Evolutionary conservation across 2,888 invertebrate species (phyloP), one percentile per base, ranked within the genome.

Genomic region (Conops quadrifasciatus): DNA sequence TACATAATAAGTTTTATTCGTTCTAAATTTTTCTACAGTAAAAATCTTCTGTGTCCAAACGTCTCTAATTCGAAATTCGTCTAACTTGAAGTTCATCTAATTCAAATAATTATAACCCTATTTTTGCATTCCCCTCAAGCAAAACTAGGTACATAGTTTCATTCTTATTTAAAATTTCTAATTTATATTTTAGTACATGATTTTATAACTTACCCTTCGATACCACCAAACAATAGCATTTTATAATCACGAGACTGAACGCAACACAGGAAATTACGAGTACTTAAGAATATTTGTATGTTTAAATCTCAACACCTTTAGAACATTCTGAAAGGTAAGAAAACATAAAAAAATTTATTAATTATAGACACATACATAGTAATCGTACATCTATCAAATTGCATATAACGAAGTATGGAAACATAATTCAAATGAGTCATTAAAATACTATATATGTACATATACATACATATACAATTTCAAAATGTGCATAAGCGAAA

Each of bases 221-320:
- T 77, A 60, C 83, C 83, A 58, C 83, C 83, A 70, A 83, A 83
- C 77, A 80, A 83, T 75, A 74, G 79, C 83, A 83, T 83, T 75
- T 67, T 74, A 16, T 28, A 3, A 15, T 16, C 65, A 69, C 58
- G 7, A 60, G 16, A 36, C 5, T 36, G 36, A 9, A 36, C 4
- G 36, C 36, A 36, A 36, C 9, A 36, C 36, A 36, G 36, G 36
- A 36, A 36, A 36, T n/a, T 43, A 43, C 5, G 13, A 49, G 3
- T 49, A 49, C n/a, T 49, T 56, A 5, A 13, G 4, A 56, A 21
- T 56, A 24, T 24, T 56, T 13, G 5, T 49, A 19, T 51, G 21
- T 19, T 45, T 47, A 45, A 9, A n/a, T 45, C 15, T 45, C 45
- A n/a, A 19, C 4, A 7, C 26, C 4, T 56, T 19, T 19, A 30